phyloP scores from a whole-genome alignment of 2,797 vertebrate genomes.

The Octomys mimax region DNA sequence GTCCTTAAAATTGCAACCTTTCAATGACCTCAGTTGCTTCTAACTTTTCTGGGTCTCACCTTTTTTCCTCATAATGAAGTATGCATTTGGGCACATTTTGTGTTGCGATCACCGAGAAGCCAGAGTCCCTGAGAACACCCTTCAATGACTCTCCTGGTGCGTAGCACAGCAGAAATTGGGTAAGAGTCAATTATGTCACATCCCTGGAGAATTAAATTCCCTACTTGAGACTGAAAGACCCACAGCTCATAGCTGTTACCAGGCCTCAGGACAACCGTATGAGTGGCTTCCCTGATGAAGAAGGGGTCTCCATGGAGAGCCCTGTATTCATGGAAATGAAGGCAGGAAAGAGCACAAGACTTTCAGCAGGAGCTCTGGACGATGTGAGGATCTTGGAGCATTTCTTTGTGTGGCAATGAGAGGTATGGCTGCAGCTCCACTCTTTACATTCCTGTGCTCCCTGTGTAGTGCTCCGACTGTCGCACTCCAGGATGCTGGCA shows the following conservation, averaged over 20 bases:
- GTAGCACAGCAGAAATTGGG: neutral
- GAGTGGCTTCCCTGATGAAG: neutral
- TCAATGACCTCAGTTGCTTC: constrained; percentile 32
- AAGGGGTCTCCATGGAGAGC: neutral
- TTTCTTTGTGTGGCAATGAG: neutral
- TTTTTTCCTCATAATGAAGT: constrained; percentile 35
- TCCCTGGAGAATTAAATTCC: constrained; percentile 40
- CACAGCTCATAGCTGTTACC: neutral
- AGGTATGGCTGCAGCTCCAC: accelerated
- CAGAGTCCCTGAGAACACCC: neutral
- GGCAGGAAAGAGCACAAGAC: neutral
- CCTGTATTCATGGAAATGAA: neutral
- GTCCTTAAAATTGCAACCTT: neutral
- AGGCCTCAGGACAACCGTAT: neutral
- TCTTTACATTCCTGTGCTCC: neutral
- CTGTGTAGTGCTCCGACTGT: neutral
- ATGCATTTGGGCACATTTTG: neutral
- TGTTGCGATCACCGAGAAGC: neutral
- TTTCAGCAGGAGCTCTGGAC: neutral
- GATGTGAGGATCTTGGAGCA: neutral
- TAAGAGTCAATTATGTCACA: constrained; percentile 45
- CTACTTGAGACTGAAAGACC: constrained; percentile 35
- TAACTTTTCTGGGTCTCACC: neutral
- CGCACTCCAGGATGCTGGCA: neutral
- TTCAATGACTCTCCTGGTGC: neutral